Percentiles rank a stretch among this genome's conserved stretches.
These are phyloP conservation scores for Periparus ater DNA, from an alignment of 2,797 vertebrate genomes.

Conservation along the genomic window DNA sequence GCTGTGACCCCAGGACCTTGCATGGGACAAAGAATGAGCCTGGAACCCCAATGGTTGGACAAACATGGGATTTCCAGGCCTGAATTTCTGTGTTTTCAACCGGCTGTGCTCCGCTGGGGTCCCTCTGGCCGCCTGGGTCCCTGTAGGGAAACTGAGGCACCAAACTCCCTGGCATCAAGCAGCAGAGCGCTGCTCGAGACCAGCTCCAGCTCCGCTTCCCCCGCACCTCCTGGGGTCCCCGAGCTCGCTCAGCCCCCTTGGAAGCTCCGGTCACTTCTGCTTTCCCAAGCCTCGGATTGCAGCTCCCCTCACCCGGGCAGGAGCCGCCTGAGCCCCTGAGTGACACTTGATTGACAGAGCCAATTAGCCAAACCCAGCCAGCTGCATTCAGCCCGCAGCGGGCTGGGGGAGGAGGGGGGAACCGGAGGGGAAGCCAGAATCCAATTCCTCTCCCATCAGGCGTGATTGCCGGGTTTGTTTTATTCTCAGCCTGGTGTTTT, in stretches of 20 bases:
- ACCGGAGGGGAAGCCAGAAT: slow-evolving; percentile 45
- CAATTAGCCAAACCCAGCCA: slow-evolving; percentile 60
- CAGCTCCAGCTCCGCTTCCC: background rate
- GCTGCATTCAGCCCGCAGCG: slow-evolving; percentile 43
- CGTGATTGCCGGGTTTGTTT: slow-evolving; percentile 43
- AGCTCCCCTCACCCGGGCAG: background rate
- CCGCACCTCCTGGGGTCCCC: background rate
- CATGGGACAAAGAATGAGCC: background rate
- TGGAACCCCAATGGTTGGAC: background rate
- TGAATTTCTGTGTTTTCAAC: background rate
- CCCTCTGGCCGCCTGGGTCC: background rate
- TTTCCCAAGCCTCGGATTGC: background rate
- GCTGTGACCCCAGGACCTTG: background rate
- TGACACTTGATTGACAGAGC: slow-evolving; percentile 57
- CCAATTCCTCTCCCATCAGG: slow-evolving; percentile 34
- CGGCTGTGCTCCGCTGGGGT: background rate
- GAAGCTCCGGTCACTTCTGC: background rate
- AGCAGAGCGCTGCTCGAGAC: background rate
- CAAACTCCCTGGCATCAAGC: accelerated
- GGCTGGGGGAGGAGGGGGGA: slow-evolving; percentile 23
- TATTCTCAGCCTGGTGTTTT: background rate
- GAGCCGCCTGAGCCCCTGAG: slow-evolving; percentile 14
- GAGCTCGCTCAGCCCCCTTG: background rate
- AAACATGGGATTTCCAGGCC: background rate
- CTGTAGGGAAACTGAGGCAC: background rate